Percentiles rank a stretch among this genome's conserved stretches.
These are phyloP conservation scores for Rafetus swinhoei DNA, from an alignment of 2,113 vertebrate genomes.

Conservation along the genomic window DNA sequence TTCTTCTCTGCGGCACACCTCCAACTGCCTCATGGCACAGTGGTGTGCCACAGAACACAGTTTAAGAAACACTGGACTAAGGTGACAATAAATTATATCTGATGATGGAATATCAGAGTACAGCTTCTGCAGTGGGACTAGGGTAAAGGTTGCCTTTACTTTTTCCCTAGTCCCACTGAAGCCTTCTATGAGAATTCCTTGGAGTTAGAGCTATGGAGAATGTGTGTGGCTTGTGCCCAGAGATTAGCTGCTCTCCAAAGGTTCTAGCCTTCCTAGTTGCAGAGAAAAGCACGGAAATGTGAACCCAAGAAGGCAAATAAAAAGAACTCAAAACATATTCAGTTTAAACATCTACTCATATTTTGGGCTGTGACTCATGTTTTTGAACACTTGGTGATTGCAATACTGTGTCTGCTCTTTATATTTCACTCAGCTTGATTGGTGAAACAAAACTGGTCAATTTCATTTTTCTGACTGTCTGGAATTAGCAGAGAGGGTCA, in stretches of 20 bases:
- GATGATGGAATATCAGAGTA: neutral
- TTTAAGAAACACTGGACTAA: neutral
- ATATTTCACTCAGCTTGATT: neutral
- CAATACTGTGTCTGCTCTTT: neutral
- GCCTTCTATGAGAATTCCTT: neutral
- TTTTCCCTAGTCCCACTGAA: neutral
- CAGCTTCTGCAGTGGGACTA: neutral
- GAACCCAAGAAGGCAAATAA: neutral
- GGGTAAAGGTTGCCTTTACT: fast-evolving
- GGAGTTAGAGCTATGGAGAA: neutral
- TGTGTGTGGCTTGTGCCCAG: neutral
- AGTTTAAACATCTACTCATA: neutral
- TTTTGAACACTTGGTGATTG: neutral
- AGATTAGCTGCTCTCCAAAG: neutral
- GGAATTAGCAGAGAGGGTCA: fast-evolving
- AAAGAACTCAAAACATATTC: neutral
- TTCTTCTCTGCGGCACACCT: no score
- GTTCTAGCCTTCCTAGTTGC: neutral
- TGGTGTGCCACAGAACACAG: no score
- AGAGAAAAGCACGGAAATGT: neutral
- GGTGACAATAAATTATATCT: neutral
- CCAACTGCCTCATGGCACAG: no score
- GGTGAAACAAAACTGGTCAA: neutral
- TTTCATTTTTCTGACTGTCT: neutral
- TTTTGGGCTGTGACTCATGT: neutral